Evolutionary conservation across 2,888 invertebrate genomes (phyloP), one percentile per base, ranked within the genome.

Genomic region (Podotricha telesiphe): DNA sequence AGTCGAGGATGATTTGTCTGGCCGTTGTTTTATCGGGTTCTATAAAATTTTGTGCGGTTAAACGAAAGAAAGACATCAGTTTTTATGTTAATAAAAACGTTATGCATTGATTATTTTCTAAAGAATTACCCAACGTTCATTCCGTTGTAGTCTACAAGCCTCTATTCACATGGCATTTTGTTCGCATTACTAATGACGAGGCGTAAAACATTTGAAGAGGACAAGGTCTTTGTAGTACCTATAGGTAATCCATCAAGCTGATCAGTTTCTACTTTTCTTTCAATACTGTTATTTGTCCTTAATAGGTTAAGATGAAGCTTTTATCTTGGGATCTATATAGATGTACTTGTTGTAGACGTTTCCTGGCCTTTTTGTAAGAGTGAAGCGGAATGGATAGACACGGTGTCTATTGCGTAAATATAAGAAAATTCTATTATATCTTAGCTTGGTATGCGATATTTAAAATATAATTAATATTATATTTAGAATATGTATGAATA

Each of bases 21-120:
- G 34, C 13, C 11, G 6, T 59, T 59, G 45, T 59, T 59, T 59
- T 59, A 45, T 28, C n/a, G 28, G 17, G 7, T 28, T 59, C 22
- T 28, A 59, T 59, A 59, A 59, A 28, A 45, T 17, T 28, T 45
- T 59, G 13, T 59, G 59, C 59, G 59, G 59, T 59, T 59, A 59
- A n/a, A 22, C 28, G 59, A 45, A 59, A 45, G 45, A n/a, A 59
- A 45, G 28, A 28, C 22, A n/a, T 28, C 11, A 22, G n/a, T 59
- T 59, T 59, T 45, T 59, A 45, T 59, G 5, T 55, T 17, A 17
- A 0, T n/a, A 20, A 59, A 45, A 53, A 45, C n/a, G 2, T 11
- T 45, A 20, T 45, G 6, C 22, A n/a, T 13, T 10, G 6, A 42
- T 1, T 45, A 10, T 22, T 22, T 17, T 59, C n/a, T 13, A 59